These are phyloP conservation scores for Beroe forskalii DNA, from an alignment of 37 sponge, comb jelly and placozoan species.

Conservation along the genomic window DNA sequence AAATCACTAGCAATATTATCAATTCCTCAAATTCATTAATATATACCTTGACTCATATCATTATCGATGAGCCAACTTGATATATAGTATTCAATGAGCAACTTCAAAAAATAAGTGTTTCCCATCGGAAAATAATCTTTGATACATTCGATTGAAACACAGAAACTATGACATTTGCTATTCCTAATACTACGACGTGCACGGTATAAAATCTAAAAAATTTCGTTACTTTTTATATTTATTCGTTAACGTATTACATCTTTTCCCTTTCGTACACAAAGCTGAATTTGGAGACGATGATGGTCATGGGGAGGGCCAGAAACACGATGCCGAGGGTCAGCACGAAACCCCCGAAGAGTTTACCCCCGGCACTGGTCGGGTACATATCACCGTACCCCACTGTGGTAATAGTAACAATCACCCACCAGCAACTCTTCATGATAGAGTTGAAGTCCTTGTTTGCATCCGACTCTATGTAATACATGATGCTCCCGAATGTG, in stretches of 20 bases:
- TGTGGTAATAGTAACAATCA: constrained; percentile 49
- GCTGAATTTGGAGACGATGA: constrained; percentile 61
- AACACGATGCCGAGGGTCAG: constrained; percentile 60
- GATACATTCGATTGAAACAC: too few species aligned
- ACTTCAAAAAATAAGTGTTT: too few species aligned
- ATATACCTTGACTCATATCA: too few species aligned
- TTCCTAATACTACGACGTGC: too few species aligned
- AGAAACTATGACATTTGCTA: too few species aligned
- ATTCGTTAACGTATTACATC: constrained; percentile 21
- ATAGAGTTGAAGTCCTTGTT: constrained; percentile 42
- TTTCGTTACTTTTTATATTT: background rate
- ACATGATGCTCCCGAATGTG: constrained; percentile 59
- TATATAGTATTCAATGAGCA: too few species aligned
- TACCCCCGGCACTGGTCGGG: constrained; percentile 26
- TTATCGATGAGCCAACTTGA: too few species aligned
- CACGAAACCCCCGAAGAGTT: constrained; percentile 59
- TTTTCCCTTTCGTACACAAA: constrained; percentile 59
- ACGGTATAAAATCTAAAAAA: background rate
- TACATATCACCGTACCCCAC: constrained; percentile 61
- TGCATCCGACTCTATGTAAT: constrained; percentile 13
- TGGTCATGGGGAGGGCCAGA: constrained; percentile 61
- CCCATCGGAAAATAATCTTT: too few species aligned
- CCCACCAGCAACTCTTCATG: constrained; percentile 65
- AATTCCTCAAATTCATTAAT: too few species aligned
- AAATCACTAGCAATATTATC: too few species aligned